Conservation (phyloP, 1,140 invertebrate species). For the Leucophenga varia region DNA sequence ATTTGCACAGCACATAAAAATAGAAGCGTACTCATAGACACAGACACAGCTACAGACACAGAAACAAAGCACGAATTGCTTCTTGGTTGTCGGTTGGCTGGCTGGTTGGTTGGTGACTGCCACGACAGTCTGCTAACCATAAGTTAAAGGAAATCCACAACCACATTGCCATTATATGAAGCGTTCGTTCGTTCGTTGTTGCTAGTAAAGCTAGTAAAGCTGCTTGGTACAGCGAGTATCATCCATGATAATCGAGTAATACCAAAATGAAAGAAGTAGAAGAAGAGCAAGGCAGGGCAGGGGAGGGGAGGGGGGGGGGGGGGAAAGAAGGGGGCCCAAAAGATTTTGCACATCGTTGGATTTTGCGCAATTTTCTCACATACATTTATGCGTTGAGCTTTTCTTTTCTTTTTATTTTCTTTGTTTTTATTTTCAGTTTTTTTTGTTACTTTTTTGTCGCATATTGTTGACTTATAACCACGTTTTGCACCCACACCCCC, state of each 20-base stretch:
- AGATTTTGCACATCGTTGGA: constrained; percentile 47
- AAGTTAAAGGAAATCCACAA: constrained; percentile 51
- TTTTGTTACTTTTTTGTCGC: too few relatives aligned
- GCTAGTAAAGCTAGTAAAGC: too few relatives aligned
- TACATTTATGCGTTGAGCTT: too few relatives aligned
- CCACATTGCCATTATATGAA: constrained; percentile 47
- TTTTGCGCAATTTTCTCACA: constrained; percentile 44
- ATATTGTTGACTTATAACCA: too few relatives aligned
- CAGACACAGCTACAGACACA: constrained; percentile 5
- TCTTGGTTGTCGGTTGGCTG: too few relatives aligned
- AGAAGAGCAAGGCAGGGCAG: constrained; percentile 1
- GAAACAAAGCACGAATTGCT: not conserved
- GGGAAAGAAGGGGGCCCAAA: too few relatives aligned
- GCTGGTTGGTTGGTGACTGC: not conserved
- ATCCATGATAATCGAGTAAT: too few relatives aligned
- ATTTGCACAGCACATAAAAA: constrained; percentile 54
- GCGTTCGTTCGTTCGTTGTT: too few relatives aligned
- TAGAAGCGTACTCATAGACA: constrained; percentile 30
- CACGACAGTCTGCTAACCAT: constrained; percentile 31
- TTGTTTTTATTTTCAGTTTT: not conserved
- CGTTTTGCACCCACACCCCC: too few relatives aligned
- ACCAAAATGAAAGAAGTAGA: not conserved
- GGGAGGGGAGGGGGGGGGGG: constrained; percentile 8
- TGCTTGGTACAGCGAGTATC: too few relatives aligned
- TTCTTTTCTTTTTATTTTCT: constrained; percentile 1